Base-by-base conservation (phyloP, 1,140 invertebrate genomes). In the Holotrichia oblita region DNA sequence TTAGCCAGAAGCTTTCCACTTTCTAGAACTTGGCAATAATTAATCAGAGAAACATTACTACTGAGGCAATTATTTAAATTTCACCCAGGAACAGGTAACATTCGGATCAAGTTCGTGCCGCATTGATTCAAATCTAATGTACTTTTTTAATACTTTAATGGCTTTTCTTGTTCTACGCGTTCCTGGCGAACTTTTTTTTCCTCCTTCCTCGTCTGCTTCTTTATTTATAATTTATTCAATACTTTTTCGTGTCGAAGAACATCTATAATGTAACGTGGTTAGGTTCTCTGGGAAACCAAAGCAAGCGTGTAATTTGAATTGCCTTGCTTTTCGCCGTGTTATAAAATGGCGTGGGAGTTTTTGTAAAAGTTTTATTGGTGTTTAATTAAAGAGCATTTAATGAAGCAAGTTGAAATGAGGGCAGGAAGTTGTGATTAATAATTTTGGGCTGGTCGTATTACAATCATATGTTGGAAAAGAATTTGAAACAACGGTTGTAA, bases 241-340 rank as follows among this genome's bases (percentile, higher is more conserved):
- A n/a, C 44, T n/a, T n/a, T n/a, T 12, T n/a, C 44, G 44, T 48
- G 12, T 48, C 44, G 44, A 48, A 48, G 44, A 48, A 48, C 44
- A 48, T 48, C 44, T 48, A 48, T 48, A 12, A 48, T n/a, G n/a
- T 48, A 48, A 3, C 44, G 44, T 12, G n/a, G 44, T n/a, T 48
- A 48, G n/a, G 12, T 48, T 48, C n/a, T 14, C n/a, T 10, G n/a
- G n/a, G 12, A 9, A 48, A n/a, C 44, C 44, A n/a, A 48, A 48
- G 44, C n/a, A n/a, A n/a, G n/a, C 44, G 44, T 48, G 44, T n/a
- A 48, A 48, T 48, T 48, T 48, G 44, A 48, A 48, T 48, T 48
- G n/a, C n/a, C n/a, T n/a, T n/a, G 6, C 10, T n/a, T 48, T 48
- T 48, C 44, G 12, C 8, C 44, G 44, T 48, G n/a, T 48, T 48